Evolutionary conservation across 2,888 invertebrate genomes (phyloP).

Genomic region (Tachystola acroxantha): DNA sequence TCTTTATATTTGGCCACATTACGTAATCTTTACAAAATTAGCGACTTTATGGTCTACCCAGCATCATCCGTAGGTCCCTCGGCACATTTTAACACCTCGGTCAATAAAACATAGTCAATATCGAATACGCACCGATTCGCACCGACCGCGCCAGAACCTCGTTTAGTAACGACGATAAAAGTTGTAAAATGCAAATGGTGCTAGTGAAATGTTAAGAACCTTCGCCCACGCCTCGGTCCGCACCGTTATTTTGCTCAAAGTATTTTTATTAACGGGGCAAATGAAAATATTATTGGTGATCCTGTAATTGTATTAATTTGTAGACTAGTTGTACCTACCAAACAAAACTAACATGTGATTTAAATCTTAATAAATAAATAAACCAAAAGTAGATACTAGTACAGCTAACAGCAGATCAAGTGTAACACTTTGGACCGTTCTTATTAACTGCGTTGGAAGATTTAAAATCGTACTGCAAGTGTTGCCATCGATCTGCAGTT

Average conservation of each 20-base stretch:
- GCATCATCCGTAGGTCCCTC: too few species aligned
- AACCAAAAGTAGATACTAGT: too few species aligned
- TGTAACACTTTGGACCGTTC: too few species aligned
- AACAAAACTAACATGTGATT: too few species aligned
- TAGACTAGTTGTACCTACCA: not conserved
- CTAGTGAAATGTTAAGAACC: conserved; percentile 70
- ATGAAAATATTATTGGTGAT: not conserved
- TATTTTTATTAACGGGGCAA: not conserved
- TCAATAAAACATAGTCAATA: conserved; percentile 47
- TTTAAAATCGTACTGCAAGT: too few species aligned
- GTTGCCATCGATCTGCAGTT: too few species aligned
- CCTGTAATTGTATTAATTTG: not conserved
- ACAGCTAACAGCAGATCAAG: too few species aligned
- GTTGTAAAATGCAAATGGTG: conserved; percentile 73
- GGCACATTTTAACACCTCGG: conserved; percentile 30
- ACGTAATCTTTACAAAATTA: too few species aligned
- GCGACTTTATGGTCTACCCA: too few species aligned
- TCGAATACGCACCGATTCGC: conserved; percentile 37
- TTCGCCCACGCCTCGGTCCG: conserved; percentile 50
- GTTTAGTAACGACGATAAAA: conserved; percentile 68
- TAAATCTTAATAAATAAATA: too few species aligned
- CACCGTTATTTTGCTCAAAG: conserved; percentile 60
- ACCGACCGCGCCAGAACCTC: conserved; percentile 52
- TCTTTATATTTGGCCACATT: too few species aligned
- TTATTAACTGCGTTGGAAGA: too few species aligned